A percentile compares a stretch with the other conserved stretches of the same genome.
Conservation (phyloP, 2,797 vertebrate species). For the Gymnoscopelus microlampas region DNA sequence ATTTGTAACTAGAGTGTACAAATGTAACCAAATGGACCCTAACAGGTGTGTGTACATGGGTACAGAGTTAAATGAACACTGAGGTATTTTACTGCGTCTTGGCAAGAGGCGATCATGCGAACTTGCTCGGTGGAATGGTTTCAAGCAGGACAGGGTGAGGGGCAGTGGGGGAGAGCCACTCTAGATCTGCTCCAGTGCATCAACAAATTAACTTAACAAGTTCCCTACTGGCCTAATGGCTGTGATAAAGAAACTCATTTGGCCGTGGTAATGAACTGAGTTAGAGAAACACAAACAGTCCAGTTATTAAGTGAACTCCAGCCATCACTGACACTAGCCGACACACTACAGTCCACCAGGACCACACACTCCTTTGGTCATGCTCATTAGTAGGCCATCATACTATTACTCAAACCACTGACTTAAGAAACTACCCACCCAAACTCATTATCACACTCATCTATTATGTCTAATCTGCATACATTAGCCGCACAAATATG, state of each 20-base stretch:
- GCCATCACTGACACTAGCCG: constrained; percentile 57
- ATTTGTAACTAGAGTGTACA: not conserved
- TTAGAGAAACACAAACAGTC: constrained; percentile 78
- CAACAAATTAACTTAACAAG: constrained; percentile 81
- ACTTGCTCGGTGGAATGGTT: constrained; percentile 30
- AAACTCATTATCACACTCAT: constrained; percentile 69
- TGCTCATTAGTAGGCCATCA: constrained; percentile 66
- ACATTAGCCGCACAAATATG: constrained; percentile 63
- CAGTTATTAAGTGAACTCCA: constrained; percentile 76
- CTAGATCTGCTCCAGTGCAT: constrained; percentile 76
- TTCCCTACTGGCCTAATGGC: constrained; percentile 70
- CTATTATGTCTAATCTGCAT: constrained; percentile 72
- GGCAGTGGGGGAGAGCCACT: constrained; percentile 59
- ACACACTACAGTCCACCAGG: constrained; percentile 58
- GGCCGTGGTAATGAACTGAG: constrained; percentile 77
- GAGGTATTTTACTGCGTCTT: not conserved
- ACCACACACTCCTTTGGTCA: constrained; percentile 45
- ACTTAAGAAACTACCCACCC: constrained; percentile 71
- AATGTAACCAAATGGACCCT: not conserved
- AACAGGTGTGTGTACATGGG: not conserved
- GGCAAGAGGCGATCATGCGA: constrained; percentile 36
- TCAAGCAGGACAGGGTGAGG: constrained; percentile 52
- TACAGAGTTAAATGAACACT: not conserved
- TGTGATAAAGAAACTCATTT: constrained; percentile 79
- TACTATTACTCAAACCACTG: constrained; percentile 75